A percentile compares a stretch with the other conserved stretches of the same genome.
These are phyloP conservation scores for Poecilia latipinna DNA, from an alignment of 2,113 vertebrate species.

Conservation along the genomic window DNA sequence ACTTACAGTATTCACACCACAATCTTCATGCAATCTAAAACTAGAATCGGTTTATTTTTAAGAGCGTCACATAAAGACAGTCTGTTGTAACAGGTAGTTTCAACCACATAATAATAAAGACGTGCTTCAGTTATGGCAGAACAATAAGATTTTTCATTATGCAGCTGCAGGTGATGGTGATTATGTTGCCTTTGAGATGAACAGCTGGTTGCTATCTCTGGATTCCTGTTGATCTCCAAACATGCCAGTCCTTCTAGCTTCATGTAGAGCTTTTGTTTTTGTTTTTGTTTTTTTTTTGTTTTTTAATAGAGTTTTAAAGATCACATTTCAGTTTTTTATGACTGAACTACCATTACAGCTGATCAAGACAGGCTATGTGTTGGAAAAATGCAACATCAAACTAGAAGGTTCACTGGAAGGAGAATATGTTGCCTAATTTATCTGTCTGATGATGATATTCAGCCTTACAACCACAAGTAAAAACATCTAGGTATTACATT, in stretches of 20 bases:
- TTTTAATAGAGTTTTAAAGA: slow-evolving; percentile 37
- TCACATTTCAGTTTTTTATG: slow-evolving; percentile 22
- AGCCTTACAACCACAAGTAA: slow-evolving; percentile 11
- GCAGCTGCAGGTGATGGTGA: slow-evolving; percentile 42
- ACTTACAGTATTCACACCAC: neutral
- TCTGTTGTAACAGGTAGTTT: slow-evolving; percentile 24
- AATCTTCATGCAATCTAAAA: neutral
- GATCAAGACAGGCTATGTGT: slow-evolving; percentile 34
- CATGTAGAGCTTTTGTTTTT: slow-evolving; percentile 17
- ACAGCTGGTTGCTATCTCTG: slow-evolving; percentile 48
- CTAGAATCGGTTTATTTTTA: slow-evolving; percentile 23
- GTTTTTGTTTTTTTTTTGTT: too few relatives aligned
- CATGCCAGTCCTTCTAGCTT: neutral
- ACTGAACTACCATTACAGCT: slow-evolving; percentile 21
- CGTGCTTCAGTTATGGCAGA: slow-evolving; percentile 13
- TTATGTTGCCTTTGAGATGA: slow-evolving; percentile 52
- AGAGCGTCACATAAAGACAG: slow-evolving; percentile 3
- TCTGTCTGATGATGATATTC: slow-evolving; percentile 14
- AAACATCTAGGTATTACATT: slow-evolving; percentile 11
- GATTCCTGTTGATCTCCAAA: slow-evolving; percentile 42
- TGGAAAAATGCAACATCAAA: slow-evolving; percentile 9
- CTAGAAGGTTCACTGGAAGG: neutral
- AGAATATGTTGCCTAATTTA: slow-evolving; percentile 20
- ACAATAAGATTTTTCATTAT: slow-evolving; percentile 30
- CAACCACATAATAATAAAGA: slow-evolving; percentile 25